Conservation (phyloP, 2,797 vertebrate species). For the Scarus forsteni region DNA sequence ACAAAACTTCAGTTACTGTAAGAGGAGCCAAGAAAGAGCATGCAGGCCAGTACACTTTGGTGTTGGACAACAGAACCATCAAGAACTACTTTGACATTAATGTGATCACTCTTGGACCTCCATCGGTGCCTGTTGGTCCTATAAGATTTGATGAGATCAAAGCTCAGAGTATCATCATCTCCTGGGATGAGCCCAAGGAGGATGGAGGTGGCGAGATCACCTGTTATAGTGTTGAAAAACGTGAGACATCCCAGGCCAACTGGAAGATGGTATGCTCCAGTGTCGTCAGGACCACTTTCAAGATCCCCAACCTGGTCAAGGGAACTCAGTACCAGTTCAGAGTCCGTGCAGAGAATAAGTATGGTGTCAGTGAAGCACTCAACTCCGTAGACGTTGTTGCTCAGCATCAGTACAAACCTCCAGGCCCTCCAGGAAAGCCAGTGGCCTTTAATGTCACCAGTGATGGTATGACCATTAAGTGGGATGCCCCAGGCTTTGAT, state of each 20-base stretch:
- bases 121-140: constrained; percentile 92
- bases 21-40: constrained; percentile 94
- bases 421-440: constrained; percentile 94
- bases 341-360: constrained; percentile 96
- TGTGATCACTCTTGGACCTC: constrained; percentile 91
- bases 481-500: constrained; percentile 95
- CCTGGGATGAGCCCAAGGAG: constrained; percentile 95
- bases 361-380: constrained; percentile 92
- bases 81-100: constrained; percentile 92
- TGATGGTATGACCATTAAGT: constrained; percentile 95
- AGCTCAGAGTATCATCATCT: constrained; percentile 94
- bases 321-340: constrained; percentile 95
- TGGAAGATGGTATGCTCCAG: constrained; percentile 99
- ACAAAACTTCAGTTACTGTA: constrained; percentile 91
- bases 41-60: constrained; percentile 94
- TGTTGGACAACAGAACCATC: constrained; percentile 91
- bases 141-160: constrained; percentile 95
- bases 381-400: constrained; percentile 89
- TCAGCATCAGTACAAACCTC: constrained; percentile 96
- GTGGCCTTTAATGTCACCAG: constrained; percentile 93
- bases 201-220: constrained; percentile 96
- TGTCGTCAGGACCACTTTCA: constrained; percentile 93
- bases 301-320: constrained; percentile 94
- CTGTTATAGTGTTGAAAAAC: constrained; percentile 96
- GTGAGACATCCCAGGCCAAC: constrained; percentile 93